phyloP scores from a whole-genome alignment of 2,888 invertebrate genomes.

The Loripinus fragilis region DNA sequence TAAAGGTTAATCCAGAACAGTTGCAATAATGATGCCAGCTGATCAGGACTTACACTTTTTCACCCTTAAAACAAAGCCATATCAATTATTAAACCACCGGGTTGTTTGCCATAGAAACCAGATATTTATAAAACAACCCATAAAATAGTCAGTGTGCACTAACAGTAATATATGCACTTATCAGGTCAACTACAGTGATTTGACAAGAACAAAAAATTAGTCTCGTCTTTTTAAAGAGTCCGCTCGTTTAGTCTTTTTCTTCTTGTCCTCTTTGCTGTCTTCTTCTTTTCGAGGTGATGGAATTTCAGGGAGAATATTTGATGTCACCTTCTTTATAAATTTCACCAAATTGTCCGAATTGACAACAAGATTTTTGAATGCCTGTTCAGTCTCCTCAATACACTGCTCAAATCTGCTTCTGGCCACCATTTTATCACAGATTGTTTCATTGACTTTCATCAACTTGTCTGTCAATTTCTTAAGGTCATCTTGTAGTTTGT shows the following conservation, averaged over 20 bases:
- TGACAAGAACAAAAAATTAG: too few relatives aligned
- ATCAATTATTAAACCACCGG: too few relatives aligned
- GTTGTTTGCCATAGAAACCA: too few relatives aligned
- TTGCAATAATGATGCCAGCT: too few relatives aligned
- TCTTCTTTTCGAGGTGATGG: slow-evolving; percentile 13
- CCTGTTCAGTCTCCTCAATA: slow-evolving; percentile 44
- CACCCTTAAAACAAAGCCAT: too few relatives aligned
- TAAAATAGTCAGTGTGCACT: too few relatives aligned
- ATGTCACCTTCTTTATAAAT: slow-evolving; percentile 53
- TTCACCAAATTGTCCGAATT: slow-evolving; percentile 46
- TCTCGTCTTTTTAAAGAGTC: slow-evolving; percentile 37
- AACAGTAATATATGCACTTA: too few relatives aligned
- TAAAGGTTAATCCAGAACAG: too few relatives aligned
- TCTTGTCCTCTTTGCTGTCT: slow-evolving; percentile 28
- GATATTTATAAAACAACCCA: too few relatives aligned
- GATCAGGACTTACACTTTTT: too few relatives aligned
- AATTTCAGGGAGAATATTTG: slow-evolving; percentile 42
- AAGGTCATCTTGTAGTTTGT: slow-evolving; percentile 53
- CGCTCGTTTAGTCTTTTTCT: slow-evolving; percentile 26
- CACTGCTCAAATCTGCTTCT: slow-evolving; percentile 45
- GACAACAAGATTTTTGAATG: slow-evolving; percentile 45
- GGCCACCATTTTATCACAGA: slow-evolving; percentile 52
- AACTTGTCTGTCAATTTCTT: slow-evolving; percentile 44
- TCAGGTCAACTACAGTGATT: too few relatives aligned
- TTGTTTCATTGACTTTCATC: slow-evolving; percentile 47